These are phyloP conservation scores for Phalacrocorax aristotelis DNA, from an alignment of 2,113 vertebrate genomes.

Conservation along the genomic window DNA sequence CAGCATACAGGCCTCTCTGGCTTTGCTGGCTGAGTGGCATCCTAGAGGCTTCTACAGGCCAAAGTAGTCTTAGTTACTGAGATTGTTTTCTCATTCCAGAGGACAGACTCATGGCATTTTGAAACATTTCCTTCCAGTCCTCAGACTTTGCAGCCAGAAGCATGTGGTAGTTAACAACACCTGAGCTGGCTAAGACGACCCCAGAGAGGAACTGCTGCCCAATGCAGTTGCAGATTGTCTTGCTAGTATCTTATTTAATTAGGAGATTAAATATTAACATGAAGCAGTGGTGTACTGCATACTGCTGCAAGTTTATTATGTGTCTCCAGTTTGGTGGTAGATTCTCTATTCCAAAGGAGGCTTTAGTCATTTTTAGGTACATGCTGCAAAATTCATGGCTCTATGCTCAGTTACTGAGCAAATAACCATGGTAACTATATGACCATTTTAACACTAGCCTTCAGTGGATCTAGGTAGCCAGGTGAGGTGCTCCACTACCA, in stretches of 20 bases:
- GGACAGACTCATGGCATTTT: not conserved
- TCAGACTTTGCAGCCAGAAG: not conserved
- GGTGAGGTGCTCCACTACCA: not conserved
- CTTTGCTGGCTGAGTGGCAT: not conserved
- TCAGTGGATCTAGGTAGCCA: not conserved
- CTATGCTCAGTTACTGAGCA: not conserved
- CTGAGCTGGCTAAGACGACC: not conserved
- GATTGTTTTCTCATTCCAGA: not conserved
- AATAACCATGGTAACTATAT: not conserved
- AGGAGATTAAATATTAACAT: not conserved
- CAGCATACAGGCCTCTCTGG: not conserved
- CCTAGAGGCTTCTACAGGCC: not conserved
- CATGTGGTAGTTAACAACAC: not conserved
- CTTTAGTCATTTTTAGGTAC: not conserved
- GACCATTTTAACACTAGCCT: not conserved
- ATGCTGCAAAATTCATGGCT: not conserved
- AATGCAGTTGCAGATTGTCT: not conserved
- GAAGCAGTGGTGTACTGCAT: not conserved
- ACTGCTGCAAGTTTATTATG: not conserved
- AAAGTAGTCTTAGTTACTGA: not conserved
- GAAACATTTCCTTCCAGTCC: not conserved
- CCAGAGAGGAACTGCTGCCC: not conserved
- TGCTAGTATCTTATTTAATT: not conserved
- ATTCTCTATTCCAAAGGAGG: rapidly evolving
- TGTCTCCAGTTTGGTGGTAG: not conserved